Percentiles rank a stretch among this genome's conserved stretches.
phyloP scores from a whole-genome alignment of 2,797 vertebrate genomes.

The Graptemys geographica region DNA sequence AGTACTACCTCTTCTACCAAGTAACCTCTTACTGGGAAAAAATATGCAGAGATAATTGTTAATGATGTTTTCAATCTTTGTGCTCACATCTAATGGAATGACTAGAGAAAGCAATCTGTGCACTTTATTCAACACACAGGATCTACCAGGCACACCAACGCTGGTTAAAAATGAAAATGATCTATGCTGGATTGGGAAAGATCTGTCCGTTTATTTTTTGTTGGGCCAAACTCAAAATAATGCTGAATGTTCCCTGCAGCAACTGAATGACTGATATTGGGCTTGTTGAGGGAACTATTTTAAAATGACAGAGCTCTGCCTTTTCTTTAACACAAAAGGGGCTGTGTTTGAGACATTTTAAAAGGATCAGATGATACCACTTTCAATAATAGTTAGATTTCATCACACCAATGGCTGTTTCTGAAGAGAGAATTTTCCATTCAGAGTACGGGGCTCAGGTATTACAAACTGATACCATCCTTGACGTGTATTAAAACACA shows the following conservation, averaged over 20 bases:
- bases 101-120: not conserved
- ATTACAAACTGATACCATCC: not conserved
- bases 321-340: not conserved
- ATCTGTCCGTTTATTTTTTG: not conserved
- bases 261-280: not conserved
- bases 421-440: not conserved
- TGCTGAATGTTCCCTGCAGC: not conserved
- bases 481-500: not conserved
- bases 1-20: not conserved
- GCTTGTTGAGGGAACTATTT: not conserved
- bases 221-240: not conserved
- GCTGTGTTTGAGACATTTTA: fast-evolving
- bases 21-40: not conserved
- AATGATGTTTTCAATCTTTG: not conserved
- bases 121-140: not conserved
- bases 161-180: slow-evolving; percentile 19
- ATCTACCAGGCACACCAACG: not conserved
- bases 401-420: not conserved
- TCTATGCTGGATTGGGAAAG: not conserved
- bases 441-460: not conserved
- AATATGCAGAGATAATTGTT: not conserved
- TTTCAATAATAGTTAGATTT: not conserved
- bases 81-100: not conserved
- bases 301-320: not conserved
- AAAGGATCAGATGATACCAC: not conserved